These are phyloP conservation scores for Mormyrus iriodes DNA, from an alignment of 2,113 vertebrate genomes.

Conservation along the genomic window DNA sequence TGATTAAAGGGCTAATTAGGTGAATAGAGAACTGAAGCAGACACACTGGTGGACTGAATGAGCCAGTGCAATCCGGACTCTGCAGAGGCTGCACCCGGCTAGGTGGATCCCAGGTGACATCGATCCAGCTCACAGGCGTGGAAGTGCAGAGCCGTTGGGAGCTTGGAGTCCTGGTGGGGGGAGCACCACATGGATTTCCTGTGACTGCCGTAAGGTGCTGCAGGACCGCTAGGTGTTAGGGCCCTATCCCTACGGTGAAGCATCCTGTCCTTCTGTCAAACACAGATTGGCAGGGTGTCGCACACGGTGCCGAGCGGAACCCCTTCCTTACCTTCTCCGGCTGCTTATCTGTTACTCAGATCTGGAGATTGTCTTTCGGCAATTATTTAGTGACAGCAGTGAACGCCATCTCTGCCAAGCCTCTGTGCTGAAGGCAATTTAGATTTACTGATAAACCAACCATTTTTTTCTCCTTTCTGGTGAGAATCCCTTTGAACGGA, in stretches of 20 bases:
- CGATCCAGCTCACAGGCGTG: not conserved
- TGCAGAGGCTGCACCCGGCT: not conserved
- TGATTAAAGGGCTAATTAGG: conserved; percentile 5
- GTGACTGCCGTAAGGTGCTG: not conserved
- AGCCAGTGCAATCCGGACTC: not conserved
- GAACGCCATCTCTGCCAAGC: not conserved
- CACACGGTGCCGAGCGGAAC: too few relatives aligned
- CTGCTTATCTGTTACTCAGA: not conserved
- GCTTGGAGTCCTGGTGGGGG: not conserved
- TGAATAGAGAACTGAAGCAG: not conserved
- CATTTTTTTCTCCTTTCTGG: not conserved
- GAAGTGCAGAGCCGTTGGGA: not conserved
- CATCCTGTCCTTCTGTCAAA: not conserved
- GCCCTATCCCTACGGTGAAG: not conserved
- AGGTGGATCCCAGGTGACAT: not conserved
- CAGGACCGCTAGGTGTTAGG: not conserved
- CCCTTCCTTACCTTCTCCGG: not conserved
- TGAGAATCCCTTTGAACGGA: not conserved
- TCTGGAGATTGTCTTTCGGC: not conserved
- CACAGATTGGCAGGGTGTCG: not conserved
- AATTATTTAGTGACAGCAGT: not conserved
- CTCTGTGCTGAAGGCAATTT: not conserved
- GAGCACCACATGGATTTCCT: not conserved
- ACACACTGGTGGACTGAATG: not conserved
- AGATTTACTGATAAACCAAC: not conserved